These are phyloP conservation scores for Pterophyllum scalare DNA, from an alignment of 2,113 vertebrate genomes.

Conservation along the genomic window DNA sequence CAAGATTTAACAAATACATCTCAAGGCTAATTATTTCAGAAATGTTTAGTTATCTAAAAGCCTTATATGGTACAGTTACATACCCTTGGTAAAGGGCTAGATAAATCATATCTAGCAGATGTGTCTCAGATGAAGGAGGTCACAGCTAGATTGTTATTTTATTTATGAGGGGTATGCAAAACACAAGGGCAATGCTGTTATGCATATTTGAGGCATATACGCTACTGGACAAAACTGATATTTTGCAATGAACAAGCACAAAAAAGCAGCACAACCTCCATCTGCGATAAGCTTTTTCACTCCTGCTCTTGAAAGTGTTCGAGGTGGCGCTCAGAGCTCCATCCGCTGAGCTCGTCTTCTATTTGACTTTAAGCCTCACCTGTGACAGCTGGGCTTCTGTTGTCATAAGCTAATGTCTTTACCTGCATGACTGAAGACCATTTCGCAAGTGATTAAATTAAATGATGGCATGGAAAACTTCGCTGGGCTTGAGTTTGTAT, in stretches of 20 bases:
- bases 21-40: background rate
- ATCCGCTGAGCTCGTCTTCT: constrained; percentile 19
- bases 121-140: constrained; percentile 2
- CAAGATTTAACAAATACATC: constrained; percentile 20
- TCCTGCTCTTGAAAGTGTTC: background rate
- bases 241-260: constrained; percentile 11
- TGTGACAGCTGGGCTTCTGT: constrained; percentile 47
- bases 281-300: background rate
- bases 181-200: background rate
- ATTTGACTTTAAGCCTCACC: constrained; percentile 45
- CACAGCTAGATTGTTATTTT: constrained; percentile 32
- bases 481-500: constrained; percentile 22
- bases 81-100: background rate
- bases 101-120: background rate
- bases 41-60: constrained; percentile 18
- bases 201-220: background rate
- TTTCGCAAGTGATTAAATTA: constrained; percentile 59
- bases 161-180: constrained; percentile 48
- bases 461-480: constrained; percentile 37
- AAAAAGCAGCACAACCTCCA: background rate
- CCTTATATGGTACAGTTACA: background rate
- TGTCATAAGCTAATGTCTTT: constrained; percentile 40
- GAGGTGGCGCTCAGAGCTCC: constrained; percentile 20
- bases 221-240: background rate
- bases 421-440: constrained; percentile 48